Evolutionary conservation across 2,888 invertebrate species (phyloP).

Genomic region (Melinopterus prodromus): DNA sequence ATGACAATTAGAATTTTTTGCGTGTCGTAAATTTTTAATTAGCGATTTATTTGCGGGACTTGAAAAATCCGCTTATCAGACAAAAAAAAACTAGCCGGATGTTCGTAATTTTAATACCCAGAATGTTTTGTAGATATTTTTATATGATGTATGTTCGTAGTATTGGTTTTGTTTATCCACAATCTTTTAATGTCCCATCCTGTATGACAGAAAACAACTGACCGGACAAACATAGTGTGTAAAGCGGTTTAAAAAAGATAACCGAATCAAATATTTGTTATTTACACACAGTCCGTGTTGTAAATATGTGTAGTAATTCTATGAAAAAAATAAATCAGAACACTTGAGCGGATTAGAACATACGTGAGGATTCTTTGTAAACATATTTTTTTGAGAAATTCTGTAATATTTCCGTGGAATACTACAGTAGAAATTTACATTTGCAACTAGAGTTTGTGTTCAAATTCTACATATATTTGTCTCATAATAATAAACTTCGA

Average conservation of each 20-base stretch:
- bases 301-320: background rate
- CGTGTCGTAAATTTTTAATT: background rate
- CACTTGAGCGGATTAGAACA: background rate
- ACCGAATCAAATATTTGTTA: background rate
- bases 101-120: too few relatives aligned
- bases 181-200: background rate
- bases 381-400: background rate
- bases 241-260: background rate
- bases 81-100: too few relatives aligned
- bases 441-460: background rate
- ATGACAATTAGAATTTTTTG: background rate
- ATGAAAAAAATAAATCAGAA: background rate
- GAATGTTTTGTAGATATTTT: too few relatives aligned
- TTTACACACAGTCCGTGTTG: background rate
- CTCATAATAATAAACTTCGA: too few relatives aligned
- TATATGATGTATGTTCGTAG: too few relatives aligned
- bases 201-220: background rate
- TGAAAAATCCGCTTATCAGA: background rate
- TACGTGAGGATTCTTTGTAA: background rate
- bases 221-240: background rate
- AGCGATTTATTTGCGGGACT: background rate
- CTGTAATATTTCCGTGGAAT: background rate
- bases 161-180: background rate
- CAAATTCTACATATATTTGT: background rate
- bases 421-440: background rate